These are phyloP conservation scores for Rhynchophorus ferrugineus DNA, from an alignment of 1,140 invertebrate species.

Conservation along the genomic window DNA sequence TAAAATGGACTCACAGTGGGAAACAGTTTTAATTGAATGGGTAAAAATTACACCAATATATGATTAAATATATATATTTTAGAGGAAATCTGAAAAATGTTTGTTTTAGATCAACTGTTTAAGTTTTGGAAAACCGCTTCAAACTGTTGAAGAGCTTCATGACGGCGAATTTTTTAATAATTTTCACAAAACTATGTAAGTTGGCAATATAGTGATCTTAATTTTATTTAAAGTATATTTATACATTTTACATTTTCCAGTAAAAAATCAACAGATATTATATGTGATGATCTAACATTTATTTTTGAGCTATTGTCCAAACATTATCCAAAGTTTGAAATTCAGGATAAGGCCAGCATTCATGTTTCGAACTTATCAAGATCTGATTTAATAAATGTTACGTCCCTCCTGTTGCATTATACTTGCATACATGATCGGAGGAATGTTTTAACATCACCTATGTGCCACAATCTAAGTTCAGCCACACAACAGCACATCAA, in stretches of 20 bases:
- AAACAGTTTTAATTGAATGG: conserved; percentile 35
- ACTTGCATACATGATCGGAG: conserved; percentile 33
- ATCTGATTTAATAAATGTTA: conserved; percentile 27
- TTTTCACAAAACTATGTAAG: conserved; percentile 34
- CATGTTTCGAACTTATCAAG: conserved; percentile 26
- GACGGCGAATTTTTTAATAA: conserved; percentile 32
- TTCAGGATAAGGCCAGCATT: conserved; percentile 24
- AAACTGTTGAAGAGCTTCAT: conserved; percentile 30
- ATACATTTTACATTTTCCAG: conserved; percentile 14
- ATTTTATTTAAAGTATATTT: conserved; percentile 4
- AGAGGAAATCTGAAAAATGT: neutral
- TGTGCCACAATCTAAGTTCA: conserved; percentile 29
- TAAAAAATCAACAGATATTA: conserved; percentile 12
- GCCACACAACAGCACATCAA: conserved; percentile 32
- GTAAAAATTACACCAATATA: conserved; percentile 15
- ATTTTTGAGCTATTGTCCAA: conserved; percentile 28
- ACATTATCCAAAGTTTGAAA: conserved; percentile 30
- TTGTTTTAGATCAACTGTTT: neutral
- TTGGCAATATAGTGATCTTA: conserved; percentile 4
- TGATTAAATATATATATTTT: neutral
- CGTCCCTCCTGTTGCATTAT: conserved; percentile 36
- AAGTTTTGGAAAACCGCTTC: conserved; percentile 34
- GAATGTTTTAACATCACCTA: conserved; percentile 29
- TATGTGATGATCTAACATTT: conserved; percentile 23
- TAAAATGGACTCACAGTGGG: conserved; percentile 26